These are phyloP conservation scores for Acanthurus lineatus DNA, from an alignment of 2,797 vertebrate species.

Conservation along the genomic window DNA sequence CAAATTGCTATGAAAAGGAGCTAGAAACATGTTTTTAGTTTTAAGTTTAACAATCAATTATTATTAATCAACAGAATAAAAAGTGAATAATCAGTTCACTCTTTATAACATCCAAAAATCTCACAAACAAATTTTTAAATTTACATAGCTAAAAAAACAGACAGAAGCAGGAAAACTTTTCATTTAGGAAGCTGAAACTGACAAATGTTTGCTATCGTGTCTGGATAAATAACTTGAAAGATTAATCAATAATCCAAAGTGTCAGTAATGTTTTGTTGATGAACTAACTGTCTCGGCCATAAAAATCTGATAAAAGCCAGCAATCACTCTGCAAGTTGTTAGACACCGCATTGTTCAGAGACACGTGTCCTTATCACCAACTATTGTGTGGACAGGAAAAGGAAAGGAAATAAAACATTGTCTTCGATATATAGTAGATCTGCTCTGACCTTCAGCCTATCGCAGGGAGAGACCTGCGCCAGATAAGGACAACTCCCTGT, in stretches of 20 bases:
- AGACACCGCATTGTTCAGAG: slow-evolving; percentile 9
- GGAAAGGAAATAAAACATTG: slow-evolving; percentile 58
- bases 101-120: not conserved
- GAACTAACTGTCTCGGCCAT: not conserved
- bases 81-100: not conserved
- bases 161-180: not conserved
- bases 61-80: not conserved
- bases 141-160: not conserved
- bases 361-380: slow-evolving; percentile 32
- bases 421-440: slow-evolving; percentile 37
- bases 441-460: slow-evolving; percentile 68
- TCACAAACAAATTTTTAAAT: not conserved
- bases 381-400: slow-evolving; percentile 41
- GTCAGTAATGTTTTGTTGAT: not conserved
- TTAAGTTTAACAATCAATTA: not conserved
- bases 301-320: slow-evolving; percentile 1
- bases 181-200: not conserved
- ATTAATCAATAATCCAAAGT: slow-evolving; percentile 10
- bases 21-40: not conserved
- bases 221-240: not conserved
- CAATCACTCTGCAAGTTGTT: not conserved
- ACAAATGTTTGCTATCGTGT: not conserved
- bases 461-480: slow-evolving; percentile 54
- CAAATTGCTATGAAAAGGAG: not conserved
- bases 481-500: slow-evolving; percentile 70